Base-by-base conservation (phyloP, 2,888 invertebrate genomes). In the Chrysodeixis includens region DNA sequence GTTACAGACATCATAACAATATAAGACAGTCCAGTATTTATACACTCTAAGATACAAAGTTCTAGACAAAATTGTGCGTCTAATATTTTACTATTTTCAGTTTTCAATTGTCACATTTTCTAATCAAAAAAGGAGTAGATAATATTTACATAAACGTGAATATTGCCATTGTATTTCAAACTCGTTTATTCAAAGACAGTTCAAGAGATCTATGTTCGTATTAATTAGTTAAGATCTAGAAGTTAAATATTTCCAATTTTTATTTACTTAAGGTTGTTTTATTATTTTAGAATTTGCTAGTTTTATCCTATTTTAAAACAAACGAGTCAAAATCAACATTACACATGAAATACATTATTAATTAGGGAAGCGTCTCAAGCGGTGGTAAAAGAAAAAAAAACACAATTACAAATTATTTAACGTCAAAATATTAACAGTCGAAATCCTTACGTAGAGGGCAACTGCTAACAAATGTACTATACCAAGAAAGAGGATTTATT, bases 81-180 rank as follows among this genome's bases (percentile, higher is more conserved):
- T 69, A 78, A 76, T 81, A 87, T 89, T 90, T 90, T 91, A 91
- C 90, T 90, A 91, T 91, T 90, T 90, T 90, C 91, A 85, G 79
- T 85, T 91, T 90, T 88, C 77, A 74, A 52, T 54, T 70, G 76
- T 76, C 78, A 82, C 71, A 70, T 85, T 86, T 79, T 77, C 73
- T 83, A 76, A 68, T 76, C 53, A 83, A 83, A 76, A 76, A 79
- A 69, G 66, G 83, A 74, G 79, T 83, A 74, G 76, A 78, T 74
- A 67, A 69, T 80, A 85, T 82, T 78, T 84, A 84, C 82, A 85
- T 68, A 69, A 68, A 75, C 32, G 70, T 81, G 78, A 75, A 70
- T 78, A 82, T 81, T 80, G 69, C 69, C 62, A 66, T 71, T 59
- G 44, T 35, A 52, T 67, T 56, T 64, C 20, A 58, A 55, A 44